Conservation (phyloP, 1,140 invertebrate genomes). For the Calycopis cecrops region DNA sequence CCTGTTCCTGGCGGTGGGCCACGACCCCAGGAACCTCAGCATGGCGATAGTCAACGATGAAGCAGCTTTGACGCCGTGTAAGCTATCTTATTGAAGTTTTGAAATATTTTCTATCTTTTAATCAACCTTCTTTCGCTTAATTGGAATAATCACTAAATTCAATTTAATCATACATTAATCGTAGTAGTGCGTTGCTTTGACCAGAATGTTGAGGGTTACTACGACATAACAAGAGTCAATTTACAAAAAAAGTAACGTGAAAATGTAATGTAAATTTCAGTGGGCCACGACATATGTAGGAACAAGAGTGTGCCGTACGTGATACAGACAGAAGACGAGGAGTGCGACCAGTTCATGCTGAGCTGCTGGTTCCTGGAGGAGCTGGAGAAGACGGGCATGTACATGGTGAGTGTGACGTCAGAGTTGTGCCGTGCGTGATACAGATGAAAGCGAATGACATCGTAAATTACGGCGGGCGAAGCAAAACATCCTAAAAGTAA, state of each 20-base stretch:
- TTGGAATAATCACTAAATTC: no score
- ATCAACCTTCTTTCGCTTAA: no score
- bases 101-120: constrained; percentile 21
- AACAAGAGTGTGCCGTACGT: constrained; percentile 37
- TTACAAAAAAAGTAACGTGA: no score
- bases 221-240: no score
- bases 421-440: no score
- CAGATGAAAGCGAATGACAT: no score
- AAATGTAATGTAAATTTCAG: constrained; percentile 29
- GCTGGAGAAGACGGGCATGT: constrained; percentile 53
- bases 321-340: constrained; percentile 42
- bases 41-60: constrained; percentile 88
- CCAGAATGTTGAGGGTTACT: no score
- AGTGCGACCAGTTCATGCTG: constrained; percentile 60
- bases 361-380: constrained; percentile 70
- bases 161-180: no score
- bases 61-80: constrained; percentile 58
- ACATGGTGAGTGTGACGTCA: constrained; percentile 36
- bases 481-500: no score
- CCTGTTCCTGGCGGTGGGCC: constrained; percentile 88
- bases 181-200: no score
- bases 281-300: constrained; percentile 47
- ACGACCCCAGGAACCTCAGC: constrained; percentile 82
- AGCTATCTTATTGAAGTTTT: constrained; percentile 9
- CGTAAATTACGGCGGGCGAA: no score